Conservation (phyloP, 2,888 invertebrate genomes). For the Drosophila borborema region DNA sequence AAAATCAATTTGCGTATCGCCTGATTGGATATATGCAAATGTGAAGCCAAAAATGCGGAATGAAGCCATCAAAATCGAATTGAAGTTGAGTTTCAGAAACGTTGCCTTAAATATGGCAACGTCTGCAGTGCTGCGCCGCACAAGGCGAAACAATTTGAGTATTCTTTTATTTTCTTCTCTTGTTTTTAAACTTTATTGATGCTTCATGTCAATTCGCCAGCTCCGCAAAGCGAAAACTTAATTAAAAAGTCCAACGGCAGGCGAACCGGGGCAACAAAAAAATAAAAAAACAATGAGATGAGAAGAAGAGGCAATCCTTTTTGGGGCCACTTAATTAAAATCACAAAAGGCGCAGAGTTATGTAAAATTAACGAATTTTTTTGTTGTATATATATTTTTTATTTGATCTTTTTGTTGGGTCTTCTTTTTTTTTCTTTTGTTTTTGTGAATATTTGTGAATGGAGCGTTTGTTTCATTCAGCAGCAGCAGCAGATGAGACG, state of each 20-base stretch:
- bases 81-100: conserved; percentile 25
- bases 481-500: conserved; percentile 35
- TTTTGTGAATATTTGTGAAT: conserved; percentile 64
- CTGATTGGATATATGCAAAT: conserved; percentile 60
- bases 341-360: conserved; percentile 59
- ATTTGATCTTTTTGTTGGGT: background rate
- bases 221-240: conserved; percentile 69
- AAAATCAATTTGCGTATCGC: conserved; percentile 36
- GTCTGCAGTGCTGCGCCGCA: conserved; percentile 17
- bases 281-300: conserved; percentile 22
- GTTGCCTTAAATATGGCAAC: conserved; percentile 11
- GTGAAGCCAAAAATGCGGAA: conserved; percentile 35
- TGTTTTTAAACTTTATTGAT: conserved; percentile 68
- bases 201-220: conserved; percentile 65
- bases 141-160: conserved; percentile 51
- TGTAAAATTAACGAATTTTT: conserved; percentile 62
- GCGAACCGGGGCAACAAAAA: background rate
- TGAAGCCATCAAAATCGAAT: conserved; percentile 70
- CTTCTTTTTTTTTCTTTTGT: conserved; percentile 5
- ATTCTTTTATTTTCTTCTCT: conserved; percentile 37
- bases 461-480: conserved; percentile 74
- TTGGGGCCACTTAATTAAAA: conserved; percentile 70
- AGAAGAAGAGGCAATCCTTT: conserved; percentile 60
- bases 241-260: conserved; percentile 59
- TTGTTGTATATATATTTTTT: background rate